Evolutionary conservation across 2,797 vertebrate genomes (phyloP), one percentile per base, ranked within the genome.

Genomic region (Halcyon chelicuti): DNA sequence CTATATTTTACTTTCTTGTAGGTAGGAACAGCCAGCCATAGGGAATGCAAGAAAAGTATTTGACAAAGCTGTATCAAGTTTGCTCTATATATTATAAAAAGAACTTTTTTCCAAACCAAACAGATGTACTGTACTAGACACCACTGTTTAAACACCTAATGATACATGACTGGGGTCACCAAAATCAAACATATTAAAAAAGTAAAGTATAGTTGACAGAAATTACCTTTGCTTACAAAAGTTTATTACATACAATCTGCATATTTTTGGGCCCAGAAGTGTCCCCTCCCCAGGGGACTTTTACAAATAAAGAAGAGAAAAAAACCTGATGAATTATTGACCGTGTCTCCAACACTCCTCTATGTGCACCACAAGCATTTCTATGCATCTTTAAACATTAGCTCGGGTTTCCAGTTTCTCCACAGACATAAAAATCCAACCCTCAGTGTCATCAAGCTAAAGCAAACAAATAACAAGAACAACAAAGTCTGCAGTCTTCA

Each of bases 201-300:
- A 97, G 88, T 85, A 95, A 97, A 97, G 78, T 97, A 96, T 73
- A 26, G 98, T 96, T 94, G 97, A 98, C 95, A 95, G 96, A 97
- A 98, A 96, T 96, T 88, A 93, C 40, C 12, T 97, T 97, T 96
- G 80, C 81, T 98, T 98, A 98, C 94, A 98, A 98, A 98, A 98
- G 75, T 95, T 97, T 92, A 96, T 98, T 98, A 98, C 97, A 94
- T 97, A 97, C 95, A 97, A 97, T 98, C 97, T 98, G 98, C 97
- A 98, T 98, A 98, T 97, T 97, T 97, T 93, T 92, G 97, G 97
- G 96, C 89, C 90, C 96, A 95, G 88, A 97, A 95, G 16, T 57
- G 93, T 94, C 82, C 60, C 60, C 91, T 97, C 20, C 60, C 13
- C 54, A 89, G 88, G 94, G 72, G 70, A 91, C 85, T 86, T 92